Evolutionary conservation across 2,113 vertebrate species (phyloP).

Genomic region (Saccopteryx leptura): DNA sequence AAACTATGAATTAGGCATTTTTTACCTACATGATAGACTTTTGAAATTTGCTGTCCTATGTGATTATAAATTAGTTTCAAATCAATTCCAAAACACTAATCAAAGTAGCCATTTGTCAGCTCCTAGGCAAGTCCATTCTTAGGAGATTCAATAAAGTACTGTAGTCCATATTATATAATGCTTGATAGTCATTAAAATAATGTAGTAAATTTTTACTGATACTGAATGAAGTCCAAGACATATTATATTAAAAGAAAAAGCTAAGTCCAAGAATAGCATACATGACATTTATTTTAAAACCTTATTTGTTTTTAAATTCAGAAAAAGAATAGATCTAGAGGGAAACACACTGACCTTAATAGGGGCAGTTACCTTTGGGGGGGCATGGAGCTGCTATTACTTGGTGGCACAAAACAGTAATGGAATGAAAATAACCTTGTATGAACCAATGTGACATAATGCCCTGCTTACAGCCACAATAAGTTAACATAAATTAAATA

Average conservation of each 20-base stretch:
- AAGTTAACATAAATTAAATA: background rate
- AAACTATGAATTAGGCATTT: conserved; percentile 21
- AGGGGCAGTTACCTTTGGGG: background rate
- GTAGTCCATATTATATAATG: background rate
- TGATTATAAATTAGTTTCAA: conserved; percentile 38
- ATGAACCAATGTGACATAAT: background rate
- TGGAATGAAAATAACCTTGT: background rate
- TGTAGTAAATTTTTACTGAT: conserved; percentile 5
- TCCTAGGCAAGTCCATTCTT: background rate
- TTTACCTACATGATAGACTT: background rate
- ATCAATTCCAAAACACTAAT: conserved; percentile 43
- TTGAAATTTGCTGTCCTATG: background rate
- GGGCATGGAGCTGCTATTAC: background rate
- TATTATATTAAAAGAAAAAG: conserved; percentile 32
- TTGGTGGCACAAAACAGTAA: conserved; percentile 5
- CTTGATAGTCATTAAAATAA: background rate
- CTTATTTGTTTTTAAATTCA: conserved; percentile 24
- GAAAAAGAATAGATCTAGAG: background rate
- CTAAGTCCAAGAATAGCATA: background rate
- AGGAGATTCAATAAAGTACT: background rate
- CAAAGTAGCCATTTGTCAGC: background rate
- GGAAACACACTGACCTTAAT: background rate
- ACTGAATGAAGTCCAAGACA: background rate
- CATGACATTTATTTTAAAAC: background rate
- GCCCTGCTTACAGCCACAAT: background rate